phyloP scores from a whole-genome alignment of 2,113 vertebrate genomes.

The Eira barbara region DNA sequence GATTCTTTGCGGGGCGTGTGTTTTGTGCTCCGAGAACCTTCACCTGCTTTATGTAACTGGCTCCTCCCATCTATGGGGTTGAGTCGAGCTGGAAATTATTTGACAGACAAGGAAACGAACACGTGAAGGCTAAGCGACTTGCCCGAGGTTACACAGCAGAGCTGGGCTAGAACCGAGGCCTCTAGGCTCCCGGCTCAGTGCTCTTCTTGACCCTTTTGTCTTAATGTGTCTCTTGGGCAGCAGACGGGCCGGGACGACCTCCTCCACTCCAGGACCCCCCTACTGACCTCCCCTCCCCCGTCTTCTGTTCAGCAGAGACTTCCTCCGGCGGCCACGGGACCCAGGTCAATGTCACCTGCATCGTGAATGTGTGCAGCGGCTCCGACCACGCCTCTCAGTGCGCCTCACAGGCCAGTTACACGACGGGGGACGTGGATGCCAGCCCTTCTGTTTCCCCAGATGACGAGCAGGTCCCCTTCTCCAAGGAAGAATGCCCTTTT shows the following conservation, averaged over 20 bases:
- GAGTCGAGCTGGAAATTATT: not conserved
- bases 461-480: conserved; percentile 70
- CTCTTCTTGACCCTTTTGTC: not conserved
- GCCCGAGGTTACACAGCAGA: not conserved
- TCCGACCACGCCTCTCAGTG: conserved; percentile 66
- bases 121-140: not conserved
- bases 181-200: not conserved
- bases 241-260: not conserved
- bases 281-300: not conserved
- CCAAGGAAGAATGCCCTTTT: conserved; percentile 75
- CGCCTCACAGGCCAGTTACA: conserved; percentile 40
- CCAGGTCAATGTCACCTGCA: conserved; percentile 79
- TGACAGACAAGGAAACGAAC: not conserved
- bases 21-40: not conserved
- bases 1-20: not conserved
- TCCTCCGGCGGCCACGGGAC: conserved; percentile 42
- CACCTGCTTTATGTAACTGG: not conserved
- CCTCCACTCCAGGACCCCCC: fast-evolving
- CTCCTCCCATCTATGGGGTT: not conserved
- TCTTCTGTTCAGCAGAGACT: conserved; percentile 67
- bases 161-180: not conserved
- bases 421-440: fast-evolving
- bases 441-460: not conserved
- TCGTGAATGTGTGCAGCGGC: conserved; percentile 76
- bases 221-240: not conserved